Evolutionary conservation across 2,888 invertebrate genomes (phyloP).

Genomic region (Scrobipalpa atriplicella): DNA sequence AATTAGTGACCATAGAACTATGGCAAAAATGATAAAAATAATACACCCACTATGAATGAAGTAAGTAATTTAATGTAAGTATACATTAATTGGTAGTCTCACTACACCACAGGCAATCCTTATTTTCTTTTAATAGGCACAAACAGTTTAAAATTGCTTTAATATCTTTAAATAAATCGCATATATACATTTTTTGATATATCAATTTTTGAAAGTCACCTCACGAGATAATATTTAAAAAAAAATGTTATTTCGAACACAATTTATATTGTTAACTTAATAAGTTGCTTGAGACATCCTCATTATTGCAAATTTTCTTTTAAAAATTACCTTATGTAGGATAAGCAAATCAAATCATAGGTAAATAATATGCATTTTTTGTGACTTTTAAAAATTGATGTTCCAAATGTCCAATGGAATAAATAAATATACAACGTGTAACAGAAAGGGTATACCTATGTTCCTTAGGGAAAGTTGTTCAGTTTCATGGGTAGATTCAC

Average conservation of each 20-base stretch:
- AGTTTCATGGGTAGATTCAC: too few relatives aligned
- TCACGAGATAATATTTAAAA: too few relatives aligned
- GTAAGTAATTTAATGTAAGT: background rate
- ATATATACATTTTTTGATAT: background rate
- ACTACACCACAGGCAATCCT: constrained; percentile 31
- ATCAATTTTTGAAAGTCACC: background rate
- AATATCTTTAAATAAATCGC: background rate
- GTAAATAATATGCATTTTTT: too few relatives aligned
- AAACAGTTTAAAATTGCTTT: constrained; percentile 14
- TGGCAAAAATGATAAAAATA: background rate
- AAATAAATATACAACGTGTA: too few relatives aligned
- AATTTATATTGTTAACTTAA: background rate
- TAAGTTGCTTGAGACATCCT: background rate
- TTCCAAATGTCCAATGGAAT: background rate
- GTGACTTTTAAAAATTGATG: too few relatives aligned
- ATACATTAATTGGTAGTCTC: constrained; percentile 29
- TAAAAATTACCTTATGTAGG: too few relatives aligned
- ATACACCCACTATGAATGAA: background rate
- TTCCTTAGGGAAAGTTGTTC: too few relatives aligned
- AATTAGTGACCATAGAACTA: background rate
- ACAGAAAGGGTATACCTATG: too few relatives aligned
- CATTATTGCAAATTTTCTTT: too few relatives aligned
- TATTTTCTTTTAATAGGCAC: constrained; percentile 27
- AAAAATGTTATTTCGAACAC: too few relatives aligned
- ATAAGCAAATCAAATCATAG: too few relatives aligned